phyloP scores from a whole-genome alignment of 2,113 vertebrate species.

The Apaloderma vittatum region DNA sequence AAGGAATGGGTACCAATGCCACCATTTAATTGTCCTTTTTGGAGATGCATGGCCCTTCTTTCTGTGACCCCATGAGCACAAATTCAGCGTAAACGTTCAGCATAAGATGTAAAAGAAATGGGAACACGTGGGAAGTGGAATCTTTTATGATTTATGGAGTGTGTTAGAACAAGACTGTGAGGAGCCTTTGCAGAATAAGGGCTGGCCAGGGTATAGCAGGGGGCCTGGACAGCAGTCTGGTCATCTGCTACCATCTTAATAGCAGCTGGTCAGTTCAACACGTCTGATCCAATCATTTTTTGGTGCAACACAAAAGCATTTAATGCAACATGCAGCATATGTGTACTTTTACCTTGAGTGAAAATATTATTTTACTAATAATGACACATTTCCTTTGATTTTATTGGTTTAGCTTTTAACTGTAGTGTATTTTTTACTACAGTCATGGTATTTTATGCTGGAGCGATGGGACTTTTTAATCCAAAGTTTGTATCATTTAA shows the following conservation, averaged over 20 bases:
- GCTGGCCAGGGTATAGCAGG: neutral
- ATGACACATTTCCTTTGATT: neutral
- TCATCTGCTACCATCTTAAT: neutral
- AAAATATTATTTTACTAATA: neutral
- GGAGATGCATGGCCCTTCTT: neutral
- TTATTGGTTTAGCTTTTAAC: neutral
- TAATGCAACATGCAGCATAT: neutral
- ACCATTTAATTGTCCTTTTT: neutral
- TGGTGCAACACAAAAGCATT: neutral
- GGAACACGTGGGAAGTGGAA: fast-evolving
- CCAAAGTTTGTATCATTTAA: neutral
- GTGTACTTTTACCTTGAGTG: neutral
- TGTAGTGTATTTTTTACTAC: neutral
- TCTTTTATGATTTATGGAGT: neutral
- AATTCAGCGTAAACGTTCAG: neutral
- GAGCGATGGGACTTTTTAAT: neutral
- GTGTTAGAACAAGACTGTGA: neutral
- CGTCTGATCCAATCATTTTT: neutral
- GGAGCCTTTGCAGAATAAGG: neutral
- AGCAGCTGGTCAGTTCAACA: neutral
- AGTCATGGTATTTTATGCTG: neutral
- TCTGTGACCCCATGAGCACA: neutral
- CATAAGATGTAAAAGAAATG: neutral
- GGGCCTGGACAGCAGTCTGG: neutral
- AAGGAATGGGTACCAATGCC: neutral